Percentiles rank a stretch among this genome's conserved stretches.
Evolutionary conservation across 2,797 vertebrate genomes (phyloP).

Genomic region (Enteromius radiatus): DNA sequence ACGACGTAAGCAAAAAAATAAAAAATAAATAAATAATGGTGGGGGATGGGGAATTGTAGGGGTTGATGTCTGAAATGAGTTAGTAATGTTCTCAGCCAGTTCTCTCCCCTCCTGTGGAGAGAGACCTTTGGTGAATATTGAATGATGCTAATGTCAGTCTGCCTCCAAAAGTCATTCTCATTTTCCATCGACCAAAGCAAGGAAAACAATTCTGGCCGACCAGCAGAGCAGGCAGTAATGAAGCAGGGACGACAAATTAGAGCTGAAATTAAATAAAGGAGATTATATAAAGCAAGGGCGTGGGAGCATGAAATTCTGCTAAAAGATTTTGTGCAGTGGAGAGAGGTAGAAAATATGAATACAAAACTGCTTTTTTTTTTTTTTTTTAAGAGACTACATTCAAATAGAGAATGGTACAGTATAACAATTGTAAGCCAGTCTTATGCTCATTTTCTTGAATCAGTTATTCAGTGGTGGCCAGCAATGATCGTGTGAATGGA

Average conservation of each 20-base stretch:
- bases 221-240: conserved; percentile 60
- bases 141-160: conserved; percentile 66
- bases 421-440: neutral
- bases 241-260: conserved; percentile 63
- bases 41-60: neutral
- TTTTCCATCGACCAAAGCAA: conserved; percentile 64
- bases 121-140: conserved; percentile 68
- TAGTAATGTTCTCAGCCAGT: conserved; percentile 62
- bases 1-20: conserved; percentile 38
- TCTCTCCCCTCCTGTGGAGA: conserved; percentile 56
- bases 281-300: conserved; percentile 61
- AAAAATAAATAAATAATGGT: neutral
- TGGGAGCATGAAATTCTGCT: conserved; percentile 56
- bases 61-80: conserved; percentile 59
- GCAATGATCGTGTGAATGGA: conserved; percentile 42
- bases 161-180: conserved; percentile 65
- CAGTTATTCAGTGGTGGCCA: conserved; percentile 24
- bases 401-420: neutral
- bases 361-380: conserved; percentile 32
- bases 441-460: conserved; percentile 13
- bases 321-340: conserved; percentile 50
- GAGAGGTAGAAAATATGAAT: conserved; percentile 42
- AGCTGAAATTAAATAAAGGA: conserved; percentile 63
- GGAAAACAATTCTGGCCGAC: conserved; percentile 61
- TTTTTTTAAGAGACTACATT: conserved; percentile 29